Conservation (phyloP, 2,888 invertebrate genomes). For the Polydrusus cervinus region DNA sequence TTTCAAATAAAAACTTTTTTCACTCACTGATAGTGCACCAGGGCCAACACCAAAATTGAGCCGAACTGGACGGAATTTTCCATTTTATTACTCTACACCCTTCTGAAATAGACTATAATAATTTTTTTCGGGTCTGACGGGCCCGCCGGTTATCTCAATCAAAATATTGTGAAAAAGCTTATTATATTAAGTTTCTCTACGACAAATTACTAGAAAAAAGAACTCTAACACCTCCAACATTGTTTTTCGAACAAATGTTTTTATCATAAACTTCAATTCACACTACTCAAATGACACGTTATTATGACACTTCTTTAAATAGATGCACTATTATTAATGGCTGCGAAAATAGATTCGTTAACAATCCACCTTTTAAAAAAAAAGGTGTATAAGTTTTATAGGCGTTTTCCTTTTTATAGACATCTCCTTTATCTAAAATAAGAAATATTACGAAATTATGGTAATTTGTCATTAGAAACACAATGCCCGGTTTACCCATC, state of each 20-base stretch:
- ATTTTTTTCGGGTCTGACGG: too few relatives aligned
- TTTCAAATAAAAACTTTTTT: too few relatives aligned
- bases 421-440: background rate
- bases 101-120: too few relatives aligned
- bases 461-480: background rate
- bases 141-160: too few relatives aligned
- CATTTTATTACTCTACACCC: too few relatives aligned
- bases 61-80: too few relatives aligned
- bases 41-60: too few relatives aligned
- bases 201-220: background rate
- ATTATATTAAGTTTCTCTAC: too few relatives aligned
- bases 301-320: background rate
- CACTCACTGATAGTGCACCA: too few relatives aligned
- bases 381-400: too few relatives aligned
- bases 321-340: background rate
- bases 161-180: too few relatives aligned
- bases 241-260: background rate
- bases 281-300: background rate
- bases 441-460: background rate
- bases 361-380: background rate
- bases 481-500: background rate
- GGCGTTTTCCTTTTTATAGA: too few relatives aligned
- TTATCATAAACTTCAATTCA: background rate
- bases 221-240: background rate
- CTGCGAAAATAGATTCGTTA: background rate